phyloP scores from a whole-genome alignment of 2,797 vertebrate genomes.

The Lates japonicus region DNA sequence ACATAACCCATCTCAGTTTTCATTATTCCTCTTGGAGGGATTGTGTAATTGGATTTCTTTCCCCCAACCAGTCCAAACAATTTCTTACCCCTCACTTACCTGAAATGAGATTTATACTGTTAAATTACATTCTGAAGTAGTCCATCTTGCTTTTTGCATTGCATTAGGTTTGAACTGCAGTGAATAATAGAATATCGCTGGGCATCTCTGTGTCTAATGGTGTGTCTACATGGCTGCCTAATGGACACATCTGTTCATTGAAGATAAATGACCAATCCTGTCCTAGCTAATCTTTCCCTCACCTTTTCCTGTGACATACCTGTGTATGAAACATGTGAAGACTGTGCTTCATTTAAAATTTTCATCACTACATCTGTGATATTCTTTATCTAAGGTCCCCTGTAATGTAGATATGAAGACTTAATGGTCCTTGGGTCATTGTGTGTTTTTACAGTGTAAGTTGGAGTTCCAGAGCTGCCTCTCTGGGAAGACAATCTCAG shows the following conservation, averaged over 20 bases:
- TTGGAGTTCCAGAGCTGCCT: conserved; percentile 89
- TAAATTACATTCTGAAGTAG: conserved; percentile 56
- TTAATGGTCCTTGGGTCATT: conserved; percentile 3
- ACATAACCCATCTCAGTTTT: conserved; percentile 53
- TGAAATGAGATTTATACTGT: conserved; percentile 56
- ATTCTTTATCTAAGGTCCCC: conserved; percentile 5
- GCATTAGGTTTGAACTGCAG: conserved; percentile 38
- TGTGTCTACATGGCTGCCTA: conserved; percentile 51
- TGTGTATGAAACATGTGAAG: neutral
- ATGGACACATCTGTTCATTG: conserved; percentile 57
- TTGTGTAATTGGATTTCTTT: conserved; percentile 56
- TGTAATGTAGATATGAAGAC: neutral
- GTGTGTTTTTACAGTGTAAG: conserved; percentile 84
- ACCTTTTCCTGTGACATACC: neutral
- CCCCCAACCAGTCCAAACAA: conserved; percentile 41
- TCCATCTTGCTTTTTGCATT: conserved; percentile 39
- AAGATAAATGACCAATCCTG: conserved; percentile 45
- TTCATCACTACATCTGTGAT: neutral
- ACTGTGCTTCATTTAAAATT: neutral
- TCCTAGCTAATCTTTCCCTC: conserved; percentile 28
- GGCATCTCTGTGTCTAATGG: conserved; percentile 51
- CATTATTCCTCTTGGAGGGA: conserved; percentile 40
- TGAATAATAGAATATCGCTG: conserved; percentile 61
- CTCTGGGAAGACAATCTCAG: neutral
- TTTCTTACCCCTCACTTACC: conserved; percentile 42